Percentiles rank a stretch among this genome's conserved stretches.
Evolutionary conservation across 64 coral and sea anemone genomes (phyloP).

Genomic region (Pachyseris speciosa): DNA sequence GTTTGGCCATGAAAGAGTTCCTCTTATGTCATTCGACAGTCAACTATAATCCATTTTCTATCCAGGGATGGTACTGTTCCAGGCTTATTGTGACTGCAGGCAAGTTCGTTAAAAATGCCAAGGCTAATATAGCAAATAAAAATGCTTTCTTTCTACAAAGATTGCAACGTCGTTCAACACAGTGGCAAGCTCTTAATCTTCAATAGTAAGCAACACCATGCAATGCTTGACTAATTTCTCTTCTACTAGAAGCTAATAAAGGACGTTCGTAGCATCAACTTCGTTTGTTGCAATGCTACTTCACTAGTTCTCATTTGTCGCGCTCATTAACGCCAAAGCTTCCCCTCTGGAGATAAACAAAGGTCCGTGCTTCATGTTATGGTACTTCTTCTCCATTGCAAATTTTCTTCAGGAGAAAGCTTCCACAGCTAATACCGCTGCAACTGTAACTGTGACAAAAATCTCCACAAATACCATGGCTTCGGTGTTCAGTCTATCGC

Average conservation of each 20-base stretch:
- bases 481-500: no score
- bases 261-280: not conserved
- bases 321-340: conserved; percentile 3
- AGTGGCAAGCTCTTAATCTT: not conserved
- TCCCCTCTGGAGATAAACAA: conserved; percentile 26
- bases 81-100: no score
- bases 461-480: conserved; percentile 52
- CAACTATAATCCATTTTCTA: no score
- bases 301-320: not conserved
- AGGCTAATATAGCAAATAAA: not conserved
- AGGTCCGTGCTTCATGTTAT: conserved; percentile 7
- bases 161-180: no score
- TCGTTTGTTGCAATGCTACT: not conserved
- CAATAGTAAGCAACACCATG: not conserved
- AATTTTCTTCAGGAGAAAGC: conserved; percentile 38
- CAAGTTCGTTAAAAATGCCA: not conserved
- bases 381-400: conserved; percentile 52
- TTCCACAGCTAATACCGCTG: conserved; percentile 20
- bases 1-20: no score
- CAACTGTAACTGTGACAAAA: conserved; percentile 25
- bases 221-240: no score
- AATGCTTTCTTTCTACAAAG: not conserved
- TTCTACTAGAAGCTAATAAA: not conserved
- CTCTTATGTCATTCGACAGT: no score
- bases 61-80: no score